Evolutionary conservation across 2,888 invertebrate species (phyloP), one percentile per base, ranked within the genome.

Genomic region (Periphyllus acericola): DNA sequence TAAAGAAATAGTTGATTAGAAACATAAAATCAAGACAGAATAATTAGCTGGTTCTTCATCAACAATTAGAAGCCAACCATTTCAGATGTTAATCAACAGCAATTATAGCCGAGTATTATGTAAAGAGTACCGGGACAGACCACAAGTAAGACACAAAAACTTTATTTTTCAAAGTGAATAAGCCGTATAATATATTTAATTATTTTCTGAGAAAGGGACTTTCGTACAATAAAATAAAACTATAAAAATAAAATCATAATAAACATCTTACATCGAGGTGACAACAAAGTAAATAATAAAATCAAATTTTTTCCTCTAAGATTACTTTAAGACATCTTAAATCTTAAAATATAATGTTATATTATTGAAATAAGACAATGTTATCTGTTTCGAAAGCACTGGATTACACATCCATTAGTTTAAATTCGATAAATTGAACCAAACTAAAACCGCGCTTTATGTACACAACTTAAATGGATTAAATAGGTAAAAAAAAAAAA

Each of bases 241-340:
- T 80, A 66, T 60, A 80, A 80, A 66, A 66, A 80, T 34, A 36
- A 80, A 66, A 80, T 25, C 66, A 80, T n/a, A 36, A 80, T 80
- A 60, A 80, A 80, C 36, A 79, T 60, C 14, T 34, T 79, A 29
- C 52, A 80, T n/a, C 32, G n/a, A 60, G 25, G 19, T 0, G 36
- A 80, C 60, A 36, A 55, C 60, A 80, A 71, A 60, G 14, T 60
- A 52, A 52, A 60, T 25, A 60, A 40, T 80, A 66, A 17, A 36
- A 80, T 80, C n/a, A 60, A 36, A n/a, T 71, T 66, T 34, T 14
- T 46, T 46, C 46, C 2, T 11, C 19, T n/a, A 25, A 6, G 60
- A 80, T 14, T 17, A 80, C 60, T 36, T 36, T 40, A n/a, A n/a
- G 34, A 80, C 60, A 80, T 60, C n/a, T 60, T 36, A n/a, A 36